Percentiles rank a stretch among this genome's conserved stretches.
These are phyloP conservation scores for human DNA, from an alignment of 2,113 vertebrate species.

Conservation along the genomic window DNA sequence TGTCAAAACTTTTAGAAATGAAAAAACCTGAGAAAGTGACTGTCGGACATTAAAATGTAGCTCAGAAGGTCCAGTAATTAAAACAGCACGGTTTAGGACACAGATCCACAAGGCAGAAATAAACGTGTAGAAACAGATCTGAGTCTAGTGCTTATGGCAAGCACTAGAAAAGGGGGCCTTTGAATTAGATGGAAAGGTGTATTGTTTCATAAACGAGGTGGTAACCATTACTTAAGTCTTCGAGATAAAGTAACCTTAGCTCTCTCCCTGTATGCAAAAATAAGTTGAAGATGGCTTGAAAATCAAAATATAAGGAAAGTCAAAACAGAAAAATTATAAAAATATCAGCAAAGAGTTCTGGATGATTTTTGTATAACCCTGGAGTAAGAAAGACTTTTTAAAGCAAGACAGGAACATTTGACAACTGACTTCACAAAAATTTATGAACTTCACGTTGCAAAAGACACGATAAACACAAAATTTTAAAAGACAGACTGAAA, in stretches of 20 bases:
- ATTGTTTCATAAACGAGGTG: fast-evolving
- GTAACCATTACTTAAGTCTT: too few species aligned
- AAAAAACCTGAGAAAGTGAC: not conserved
- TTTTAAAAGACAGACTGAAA: not conserved
- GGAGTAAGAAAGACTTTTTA: not conserved
- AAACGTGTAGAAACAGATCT: fast-evolving
- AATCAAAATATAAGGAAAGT: not conserved
- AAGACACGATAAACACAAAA: not conserved
- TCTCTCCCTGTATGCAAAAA: not conserved
- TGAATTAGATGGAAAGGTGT: too few species aligned
- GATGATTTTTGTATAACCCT: not conserved
- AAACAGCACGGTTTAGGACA: not conserved
- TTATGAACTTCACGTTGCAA: not conserved
- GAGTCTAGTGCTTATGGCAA: fast-evolving
- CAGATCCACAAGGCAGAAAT: fast-evolving
- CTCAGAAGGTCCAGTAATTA: too few species aligned
- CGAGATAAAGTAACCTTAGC: not conserved
- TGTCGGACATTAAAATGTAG: not conserved
- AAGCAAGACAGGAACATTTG: not conserved
- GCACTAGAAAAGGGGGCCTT: not conserved
- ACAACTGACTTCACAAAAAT: not conserved
- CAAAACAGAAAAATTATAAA: not conserved
- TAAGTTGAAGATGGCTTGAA: not conserved
- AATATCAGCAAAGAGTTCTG: not conserved
- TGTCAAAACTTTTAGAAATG: not conserved